Percentiles rank a stretch among this genome's conserved stretches.
Conservation (phyloP, 2,888 invertebrate genomes). For the Deilephila elpenor region DNA sequence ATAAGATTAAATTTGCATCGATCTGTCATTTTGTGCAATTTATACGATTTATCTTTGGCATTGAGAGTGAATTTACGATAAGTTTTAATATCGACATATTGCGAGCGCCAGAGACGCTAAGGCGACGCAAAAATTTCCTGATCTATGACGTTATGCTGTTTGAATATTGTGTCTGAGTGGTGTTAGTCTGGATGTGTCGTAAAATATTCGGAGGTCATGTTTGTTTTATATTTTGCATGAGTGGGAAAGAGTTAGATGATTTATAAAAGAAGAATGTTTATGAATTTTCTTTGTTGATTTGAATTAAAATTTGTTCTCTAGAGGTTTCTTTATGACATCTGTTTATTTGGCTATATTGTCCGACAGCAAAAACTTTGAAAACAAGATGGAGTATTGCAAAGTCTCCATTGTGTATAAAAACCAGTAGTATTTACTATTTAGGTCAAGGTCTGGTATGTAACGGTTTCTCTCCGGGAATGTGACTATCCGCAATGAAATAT, state of each 20-base stretch:
- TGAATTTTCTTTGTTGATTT: too few species aligned
- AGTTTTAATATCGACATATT: constrained; percentile 16
- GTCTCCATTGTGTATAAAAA: too few species aligned
- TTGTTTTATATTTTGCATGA: background rate
- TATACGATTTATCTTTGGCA: constrained; percentile 23
- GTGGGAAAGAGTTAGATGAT: background rate
- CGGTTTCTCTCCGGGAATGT: too few species aligned
- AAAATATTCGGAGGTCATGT: constrained; percentile 13
- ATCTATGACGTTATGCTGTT: constrained; percentile 14
- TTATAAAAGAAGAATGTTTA: too few species aligned
- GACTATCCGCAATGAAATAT: too few species aligned
- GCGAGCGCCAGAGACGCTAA: background rate
- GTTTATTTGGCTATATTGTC: too few species aligned
- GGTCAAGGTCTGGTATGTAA: too few species aligned
- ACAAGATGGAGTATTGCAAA: too few species aligned
- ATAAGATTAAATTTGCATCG: constrained; percentile 34
- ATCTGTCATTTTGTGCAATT: constrained; percentile 32
- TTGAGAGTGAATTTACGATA: constrained; percentile 28
- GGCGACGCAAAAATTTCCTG: constrained; percentile 7
- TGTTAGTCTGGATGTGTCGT: constrained; percentile 11
- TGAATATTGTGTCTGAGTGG: constrained; percentile 14
- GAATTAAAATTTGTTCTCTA: too few species aligned
- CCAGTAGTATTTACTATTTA: too few species aligned
- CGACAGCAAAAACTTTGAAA: too few species aligned
- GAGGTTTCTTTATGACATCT: too few species aligned